Evolutionary conservation across 2,797 vertebrate species (phyloP), one percentile per base, ranked within the genome.

Genomic region (Artibeus lituratus): DNA sequence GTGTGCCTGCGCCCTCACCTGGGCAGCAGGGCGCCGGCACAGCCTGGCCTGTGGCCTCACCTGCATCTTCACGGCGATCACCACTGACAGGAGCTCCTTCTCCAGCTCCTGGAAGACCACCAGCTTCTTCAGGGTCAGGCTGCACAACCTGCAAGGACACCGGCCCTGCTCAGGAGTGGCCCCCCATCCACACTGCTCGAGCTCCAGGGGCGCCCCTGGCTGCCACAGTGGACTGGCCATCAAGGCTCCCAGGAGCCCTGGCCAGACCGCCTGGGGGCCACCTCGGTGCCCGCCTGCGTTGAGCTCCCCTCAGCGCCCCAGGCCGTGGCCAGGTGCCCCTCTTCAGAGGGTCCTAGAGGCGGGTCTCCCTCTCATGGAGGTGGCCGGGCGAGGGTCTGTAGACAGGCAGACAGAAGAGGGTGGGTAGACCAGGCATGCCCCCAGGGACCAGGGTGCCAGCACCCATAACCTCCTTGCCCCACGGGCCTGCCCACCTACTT

Each of bases 41-140:
- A 9, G 73, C 62, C 76, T 21, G 0, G n/a, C 42, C 22, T 0
- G 32, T 0, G 6, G 47, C 29, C 85, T 98, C 97, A 99, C 99
- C 99, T 99, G 99, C 98, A 99, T 99, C 98, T 99, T 99, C 69
- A 99, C 99, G 0, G 99, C 99, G 10, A 99, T 99, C 96, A 99
- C 99, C 96, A 99, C 99, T 12, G 99, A 99, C 96, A 99, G 99
- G 93, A 99, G 99, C 97, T 99, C 99, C 93, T 99, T 99, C 97
- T 99, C 99, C 84, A 99, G 98, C 92, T 99, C 99, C 98, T 98
- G 99, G 98, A 99, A 98, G 88, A 99, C 99, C 4, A 99, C 99
- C 97, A 99, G 98, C 98, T 99, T 99, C 99, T 99, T 99, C 98
- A 99, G 97, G 55, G 99, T 99, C 98, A 99, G 98, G 98, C 99